Base-by-base conservation (phyloP, 1,140 invertebrate genomes). In the Cotesia vestalis region DNA sequence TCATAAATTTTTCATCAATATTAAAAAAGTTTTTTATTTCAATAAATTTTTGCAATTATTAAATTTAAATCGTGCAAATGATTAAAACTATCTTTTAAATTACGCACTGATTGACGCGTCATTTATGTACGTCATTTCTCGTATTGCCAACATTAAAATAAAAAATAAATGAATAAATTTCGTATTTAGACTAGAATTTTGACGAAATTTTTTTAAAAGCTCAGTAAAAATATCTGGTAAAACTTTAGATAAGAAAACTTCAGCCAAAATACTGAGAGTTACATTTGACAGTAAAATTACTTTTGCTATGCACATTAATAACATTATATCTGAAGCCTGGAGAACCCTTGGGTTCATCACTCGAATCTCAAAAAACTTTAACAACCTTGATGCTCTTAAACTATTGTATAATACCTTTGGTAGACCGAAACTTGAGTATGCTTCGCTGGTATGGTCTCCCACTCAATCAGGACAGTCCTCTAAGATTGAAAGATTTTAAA, bases 201-300 rank as follows among this genome's bases (percentile, higher is more conserved):
- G 27, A 2, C 27, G 1, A 0, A 27, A 27, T 27, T 27, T 0
- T 27, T 27, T 27, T 27, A 27, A 2, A 27, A 27, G 27, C 27
- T 27, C 27, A 27, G 1, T 3, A 27, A 11, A 8, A n/a, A 17
- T 55, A 4, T n/a, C 11, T 55, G 3, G 52, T 17, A 55, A 12
- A n/a, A 17, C 12, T 55, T 17, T 55, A 17, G 11, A 55, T 40
- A n/a, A n/a, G n/a, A 55, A n/a, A 17, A 53, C 11, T 27, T n/a
- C 52, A 1, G 14, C 52, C 14, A 17, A 55, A 17, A 55, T 55
- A 55, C 52, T 69, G 57, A 62, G 38, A 35, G 66, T 72, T n/a
- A 46, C 38, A 46, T 62, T 73, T 69, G 66, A 70, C 46, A 57
- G 17, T 60, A 59, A 55, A 51, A 8, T 73, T 40, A 69, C 63